phyloP scores from a whole-genome alignment of 1,140 invertebrate species.

The Caenorhabditis briggsae region DNA sequence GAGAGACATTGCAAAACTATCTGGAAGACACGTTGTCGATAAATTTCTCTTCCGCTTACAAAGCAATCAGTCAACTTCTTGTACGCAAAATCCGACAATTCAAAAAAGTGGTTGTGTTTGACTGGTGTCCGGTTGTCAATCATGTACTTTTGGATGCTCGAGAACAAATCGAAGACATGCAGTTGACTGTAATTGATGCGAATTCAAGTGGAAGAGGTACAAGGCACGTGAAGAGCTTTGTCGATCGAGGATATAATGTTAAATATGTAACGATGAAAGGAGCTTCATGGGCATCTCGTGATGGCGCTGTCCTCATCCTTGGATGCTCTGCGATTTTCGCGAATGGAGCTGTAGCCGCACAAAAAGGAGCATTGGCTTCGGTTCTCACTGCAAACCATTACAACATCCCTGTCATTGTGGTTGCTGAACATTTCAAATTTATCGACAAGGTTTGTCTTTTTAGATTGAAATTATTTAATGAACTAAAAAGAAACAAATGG shows the following conservation, averaged over 20 bases:
- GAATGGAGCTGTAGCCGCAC: conserved; percentile 60
- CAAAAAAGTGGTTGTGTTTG: conserved; percentile 46
- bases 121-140: conserved; percentile 35
- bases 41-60: conserved; percentile 34
- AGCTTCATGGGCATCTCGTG: neutral
- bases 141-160: conserved; percentile 25
- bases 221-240: conserved; percentile 5
- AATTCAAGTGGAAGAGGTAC: conserved; percentile 27
- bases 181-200: conserved; percentile 40
- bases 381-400: conserved; percentile 56
- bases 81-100: conserved; percentile 32
- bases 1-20: neutral
- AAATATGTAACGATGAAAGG: conserved; percentile 39
- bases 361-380: conserved; percentile 61
- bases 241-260: conserved; percentile 6
- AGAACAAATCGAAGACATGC: conserved; percentile 36
- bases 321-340: conserved; percentile 66
- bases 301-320: conserved; percentile 55
- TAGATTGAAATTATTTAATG: neutral
- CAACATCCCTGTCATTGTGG: conserved; percentile 65
- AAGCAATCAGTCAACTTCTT: conserved; percentile 23
- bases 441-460: conserved; percentile 66
- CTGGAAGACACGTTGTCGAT: conserved; percentile 16
- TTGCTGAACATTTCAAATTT: conserved; percentile 66
- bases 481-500: conserved; percentile 25